phyloP scores from a whole-genome alignment of 2,797 vertebrate genomes.

The Potorous gilbertii region DNA sequence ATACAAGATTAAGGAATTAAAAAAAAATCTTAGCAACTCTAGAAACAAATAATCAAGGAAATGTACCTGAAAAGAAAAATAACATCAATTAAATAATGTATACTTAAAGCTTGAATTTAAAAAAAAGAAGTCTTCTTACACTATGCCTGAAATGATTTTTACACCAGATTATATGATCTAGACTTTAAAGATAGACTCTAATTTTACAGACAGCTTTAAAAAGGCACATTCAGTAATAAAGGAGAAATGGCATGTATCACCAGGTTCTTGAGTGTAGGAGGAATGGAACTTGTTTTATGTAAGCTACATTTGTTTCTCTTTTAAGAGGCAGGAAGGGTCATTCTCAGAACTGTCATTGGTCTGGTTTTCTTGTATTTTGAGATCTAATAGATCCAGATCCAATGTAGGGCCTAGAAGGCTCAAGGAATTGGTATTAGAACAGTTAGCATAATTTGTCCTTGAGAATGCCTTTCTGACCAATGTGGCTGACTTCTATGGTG shows the following conservation, averaged over 20 bases:
- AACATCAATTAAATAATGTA: neutral
- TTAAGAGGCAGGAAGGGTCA: neutral
- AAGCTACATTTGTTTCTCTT: neutral
- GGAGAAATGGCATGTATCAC: neutral
- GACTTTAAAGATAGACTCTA: neutral
- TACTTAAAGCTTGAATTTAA: neutral
- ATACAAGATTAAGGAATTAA: neutral
- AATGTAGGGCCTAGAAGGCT: neutral
- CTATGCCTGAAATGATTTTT: neutral
- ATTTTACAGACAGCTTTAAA: neutral
- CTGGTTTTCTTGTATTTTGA: neutral
- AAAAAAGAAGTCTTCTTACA: neutral
- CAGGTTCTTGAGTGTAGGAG: neutral
- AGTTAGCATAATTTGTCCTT: neutral
- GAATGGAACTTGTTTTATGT: neutral
- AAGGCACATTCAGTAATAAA: neutral
- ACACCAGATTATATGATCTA: neutral
- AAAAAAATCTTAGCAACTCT: neutral
- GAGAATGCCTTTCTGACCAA: neutral
- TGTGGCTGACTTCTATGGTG: neutral
- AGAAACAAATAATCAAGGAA: neutral
- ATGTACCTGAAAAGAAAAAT: neutral
- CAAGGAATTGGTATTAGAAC: neutral
- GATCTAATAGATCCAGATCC: neutral
- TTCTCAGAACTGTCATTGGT: neutral